Base-by-base conservation (phyloP, 1,140 invertebrate species). In the Caenorhabditis tropicalis region DNA sequence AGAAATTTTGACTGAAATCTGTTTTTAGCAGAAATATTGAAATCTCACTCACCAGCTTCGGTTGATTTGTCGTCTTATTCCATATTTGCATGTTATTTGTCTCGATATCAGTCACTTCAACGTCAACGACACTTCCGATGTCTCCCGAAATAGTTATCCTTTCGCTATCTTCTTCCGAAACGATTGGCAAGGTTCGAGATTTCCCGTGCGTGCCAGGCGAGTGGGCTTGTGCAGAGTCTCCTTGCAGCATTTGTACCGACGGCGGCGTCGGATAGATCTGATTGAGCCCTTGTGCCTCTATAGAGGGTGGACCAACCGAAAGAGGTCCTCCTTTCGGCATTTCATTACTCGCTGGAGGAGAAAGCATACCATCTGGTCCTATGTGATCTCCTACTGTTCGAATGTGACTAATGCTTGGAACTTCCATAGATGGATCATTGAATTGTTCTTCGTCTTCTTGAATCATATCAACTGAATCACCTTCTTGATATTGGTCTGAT, bases 201-300 rank as follows among this genome's bases (percentile, higher is more conserved):
- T 74, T 74, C 2, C 19, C n/a, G 24, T 46, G 36, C 21, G 43
- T 74, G 2, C 16, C 29, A 4, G 65, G 65, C 3, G 65, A 74
- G 15, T 43, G 65, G 10, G 21, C 65, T 31, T 74, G 65, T 43
- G 36, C 16, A 19, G 65, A n/a, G 10, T 74, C 36, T 74, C n/a
- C 65, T 29, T 43, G 65, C 16, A 74, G 65, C 65, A 74, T 74
- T 29, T 81, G 81, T 21, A 85, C 82, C 3, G 84, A 85, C 12
- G 84, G 84, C 51, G 84, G 84, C 43, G 84, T 85, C 36, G 84
- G 84, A 27, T 83, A 85, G 51, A 85, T 85, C 49, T 83, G 80
- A 85, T 85, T 85, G 48, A 81, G 43, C 15, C 65, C 65, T 74
- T 74, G 65, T n/a, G 65, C 43, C 65, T 74, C 65, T 33, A 74